These are phyloP conservation scores for Silvanus unidentatus DNA, from an alignment of 2,888 invertebrate species.

Conservation along the genomic window DNA sequence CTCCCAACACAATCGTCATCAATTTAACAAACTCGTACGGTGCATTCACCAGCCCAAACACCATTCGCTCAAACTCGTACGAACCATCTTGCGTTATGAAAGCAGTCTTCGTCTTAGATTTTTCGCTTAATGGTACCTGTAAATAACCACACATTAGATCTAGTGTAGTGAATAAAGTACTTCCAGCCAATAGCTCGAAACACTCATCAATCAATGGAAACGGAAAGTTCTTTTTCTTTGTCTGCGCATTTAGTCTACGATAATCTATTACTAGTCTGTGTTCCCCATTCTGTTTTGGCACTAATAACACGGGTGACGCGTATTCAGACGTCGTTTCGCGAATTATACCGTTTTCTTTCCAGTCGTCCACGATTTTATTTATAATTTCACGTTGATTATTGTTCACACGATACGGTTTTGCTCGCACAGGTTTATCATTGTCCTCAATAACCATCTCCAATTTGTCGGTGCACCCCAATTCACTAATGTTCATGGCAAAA, in stretches of 20 bases:
- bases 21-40: constrained; percentile 8
- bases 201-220: constrained; percentile 1
- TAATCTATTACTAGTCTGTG: constrained; percentile 9
- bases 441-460: constrained; percentile 14
- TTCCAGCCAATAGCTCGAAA: not conserved
- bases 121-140: constrained; percentile 7
- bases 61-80: constrained; percentile 1
- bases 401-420: constrained; percentile 12
- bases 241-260: constrained; percentile 6
- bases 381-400: constrained; percentile 11
- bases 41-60: constrained; percentile 2
- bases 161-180: constrained; percentile 5
- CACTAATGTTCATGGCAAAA: no score
- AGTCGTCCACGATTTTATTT: constrained; percentile 13
- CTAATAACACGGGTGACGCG: constrained; percentile 19
- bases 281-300: constrained; percentile 23
- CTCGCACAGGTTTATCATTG: constrained; percentile 6
- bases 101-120: constrained; percentile 6
- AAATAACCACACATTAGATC: constrained; percentile 9
- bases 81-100: constrained; percentile 6
- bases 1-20: constrained; percentile 10
- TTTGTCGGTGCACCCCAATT: constrained; percentile 13
- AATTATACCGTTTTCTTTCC: constrained; percentile 15
- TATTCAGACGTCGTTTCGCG: constrained; percentile 21
- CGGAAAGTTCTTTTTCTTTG: constrained; percentile 2